phyloP scores from a whole-genome alignment of 1,140 invertebrate species.

The Tetranychus cinnabarinus region DNA sequence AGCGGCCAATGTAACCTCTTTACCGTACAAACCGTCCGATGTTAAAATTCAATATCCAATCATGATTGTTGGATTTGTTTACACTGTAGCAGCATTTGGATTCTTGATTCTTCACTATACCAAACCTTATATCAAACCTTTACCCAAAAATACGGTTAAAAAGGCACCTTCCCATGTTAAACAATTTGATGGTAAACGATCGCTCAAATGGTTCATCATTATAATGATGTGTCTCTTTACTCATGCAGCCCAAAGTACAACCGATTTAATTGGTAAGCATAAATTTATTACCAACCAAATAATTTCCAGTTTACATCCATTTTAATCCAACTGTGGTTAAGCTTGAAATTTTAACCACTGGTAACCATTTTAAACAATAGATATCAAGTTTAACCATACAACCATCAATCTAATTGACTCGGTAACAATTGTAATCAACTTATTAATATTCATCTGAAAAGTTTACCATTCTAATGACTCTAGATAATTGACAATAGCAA shows the following conservation, averaged over 20 bases:
- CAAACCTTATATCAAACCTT: neutral
- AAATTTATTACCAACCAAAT: neutral
- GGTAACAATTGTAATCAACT: too few relatives aligned
- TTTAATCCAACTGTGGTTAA: neutral
- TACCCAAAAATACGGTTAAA: neutral
- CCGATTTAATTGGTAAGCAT: neutral
- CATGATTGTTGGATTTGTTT: neutral
- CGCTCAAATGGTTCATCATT: neutral
- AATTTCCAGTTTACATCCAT: neutral
- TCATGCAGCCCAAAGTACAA: neutral
- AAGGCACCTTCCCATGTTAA: neutral
- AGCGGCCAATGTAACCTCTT: neutral
- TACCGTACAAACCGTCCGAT: neutral
- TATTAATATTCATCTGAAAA: too few relatives aligned
- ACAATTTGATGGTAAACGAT: neutral
- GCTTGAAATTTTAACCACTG: too few relatives aligned
- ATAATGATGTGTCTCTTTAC: neutral
- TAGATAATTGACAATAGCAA: too few relatives aligned
- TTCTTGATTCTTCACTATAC: neutral
- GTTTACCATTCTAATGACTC: too few relatives aligned
- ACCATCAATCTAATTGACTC: too few relatives aligned
- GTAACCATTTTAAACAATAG: too few relatives aligned
- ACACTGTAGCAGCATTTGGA: neutral
- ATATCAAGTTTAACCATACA: too few relatives aligned
- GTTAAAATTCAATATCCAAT: neutral